Base-by-base conservation (phyloP, 2,888 invertebrate genomes). In the Troides helena region DNA sequence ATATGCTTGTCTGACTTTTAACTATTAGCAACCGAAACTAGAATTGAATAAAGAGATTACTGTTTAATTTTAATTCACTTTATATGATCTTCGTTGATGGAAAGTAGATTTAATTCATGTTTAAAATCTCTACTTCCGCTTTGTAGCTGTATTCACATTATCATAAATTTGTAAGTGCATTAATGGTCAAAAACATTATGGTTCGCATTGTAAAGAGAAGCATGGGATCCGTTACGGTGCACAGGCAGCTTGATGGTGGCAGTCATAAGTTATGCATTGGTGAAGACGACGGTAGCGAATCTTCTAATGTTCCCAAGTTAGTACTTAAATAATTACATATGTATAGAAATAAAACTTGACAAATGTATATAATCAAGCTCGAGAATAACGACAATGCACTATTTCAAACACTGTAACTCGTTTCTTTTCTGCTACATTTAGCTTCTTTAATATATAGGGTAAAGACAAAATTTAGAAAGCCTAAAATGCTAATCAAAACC, bases 261-360 rank as follows among this genome's bases (percentile, higher is more conserved):
- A 69, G 68, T 50, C 57, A 65, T 59, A 62, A 66, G 70, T 63
- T 62, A 66, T 66, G 70, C 62, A 65, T 70, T 63, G 70, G 36
- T 67, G 67, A 62, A 56, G 67, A 36, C 61, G 57, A 30, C n/a
- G 14, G 36, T 39, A 64, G 36, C n/a, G 21, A 21, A 56, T 36
- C 58, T 67, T 60, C 64, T 75, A 66, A 71, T 71, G 71, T 73
- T 69, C 18, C 18, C 21, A 58, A 58, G 57, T 23, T 58, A 8
- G 25, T 7, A 58, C 57, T 23, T 58, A n/a, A 53, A 53, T 53
- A n/a, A 53, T 53, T 53, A 53, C 53, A 53, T 14, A 14, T 4
- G 14, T 46, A 46, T 4, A n/a, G n/a, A 53, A 14, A 46, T 46
- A 6, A 46, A 1, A 53, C n/a, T n/a, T 53, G n/a, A 53, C 5